These are phyloP conservation scores for Gymnarchus niloticus DNA, from an alignment of 2,113 vertebrate genomes.

Conservation along the genomic window DNA sequence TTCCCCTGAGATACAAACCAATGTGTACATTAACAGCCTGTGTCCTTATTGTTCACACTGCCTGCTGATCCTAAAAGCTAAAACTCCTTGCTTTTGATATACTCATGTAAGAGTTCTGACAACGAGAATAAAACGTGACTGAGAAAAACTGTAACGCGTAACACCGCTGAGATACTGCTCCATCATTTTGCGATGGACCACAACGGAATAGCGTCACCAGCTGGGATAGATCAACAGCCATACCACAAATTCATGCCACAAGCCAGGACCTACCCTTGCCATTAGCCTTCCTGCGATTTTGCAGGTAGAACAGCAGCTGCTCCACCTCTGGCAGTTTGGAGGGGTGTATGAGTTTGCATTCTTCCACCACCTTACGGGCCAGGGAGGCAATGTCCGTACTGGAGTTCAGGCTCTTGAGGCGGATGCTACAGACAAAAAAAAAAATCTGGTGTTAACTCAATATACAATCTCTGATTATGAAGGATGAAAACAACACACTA, in stretches of 20 bases:
- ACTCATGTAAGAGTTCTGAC: background rate
- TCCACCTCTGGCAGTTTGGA: constrained; percentile 86
- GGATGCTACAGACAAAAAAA: constrained; percentile 69
- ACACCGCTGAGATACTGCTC: no score
- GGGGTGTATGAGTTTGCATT: constrained; percentile 87
- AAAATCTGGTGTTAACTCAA: background rate
- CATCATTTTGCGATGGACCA: no score
- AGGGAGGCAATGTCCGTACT: constrained; percentile 85
- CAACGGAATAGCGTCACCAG: background rate
- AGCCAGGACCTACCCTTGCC: constrained; percentile 58
- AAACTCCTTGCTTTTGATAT: background rate
- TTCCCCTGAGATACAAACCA: background rate
- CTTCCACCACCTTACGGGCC: constrained; percentile 90
- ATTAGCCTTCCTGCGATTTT: constrained; percentile 76
- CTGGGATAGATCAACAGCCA: background rate
- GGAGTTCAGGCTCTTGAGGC: constrained; percentile 89
- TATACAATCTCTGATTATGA: background rate
- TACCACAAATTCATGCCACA: background rate
- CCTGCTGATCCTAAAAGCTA: background rate
- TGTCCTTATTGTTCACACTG: background rate
- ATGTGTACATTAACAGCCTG: background rate
- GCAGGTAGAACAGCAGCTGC: constrained; percentile 87
- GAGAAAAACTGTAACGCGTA: no score
- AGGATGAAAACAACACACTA: no score
- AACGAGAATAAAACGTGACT: no score